Percentiles rank a stretch among this genome's conserved stretches.
Evolutionary conservation across 2,888 invertebrate species (phyloP).

Genomic region (Agonopterix arenella): DNA sequence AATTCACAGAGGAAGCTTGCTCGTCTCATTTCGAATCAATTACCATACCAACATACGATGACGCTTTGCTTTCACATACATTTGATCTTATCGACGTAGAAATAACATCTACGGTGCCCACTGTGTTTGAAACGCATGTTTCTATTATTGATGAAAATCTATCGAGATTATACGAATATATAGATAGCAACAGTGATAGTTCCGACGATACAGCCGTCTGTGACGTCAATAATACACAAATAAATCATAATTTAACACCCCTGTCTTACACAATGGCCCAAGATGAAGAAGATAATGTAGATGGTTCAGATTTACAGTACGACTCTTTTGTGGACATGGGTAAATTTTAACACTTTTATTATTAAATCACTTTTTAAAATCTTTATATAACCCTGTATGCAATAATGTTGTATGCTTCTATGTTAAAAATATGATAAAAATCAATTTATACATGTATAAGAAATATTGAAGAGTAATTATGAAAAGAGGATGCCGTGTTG

Average conservation of each 20-base stretch:
- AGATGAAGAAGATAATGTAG: constrained; percentile 43
- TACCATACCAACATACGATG: constrained; percentile 40
- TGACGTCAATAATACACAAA: constrained; percentile 32
- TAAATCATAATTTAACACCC: constrained; percentile 21
- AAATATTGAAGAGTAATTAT: constrained; percentile 8
- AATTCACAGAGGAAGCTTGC: constrained; percentile 59
- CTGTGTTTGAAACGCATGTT: constrained; percentile 4
- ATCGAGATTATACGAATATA: constrained; percentile 46
- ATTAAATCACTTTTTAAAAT: constrained; percentile 15
- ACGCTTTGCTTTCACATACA: constrained; percentile 60
- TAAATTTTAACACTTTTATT: constrained; percentile 49
- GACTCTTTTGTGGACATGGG: constrained; percentile 75
- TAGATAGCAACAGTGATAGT: constrained; percentile 56
- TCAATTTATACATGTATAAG: constrained; percentile 7
- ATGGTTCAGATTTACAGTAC: constrained; percentile 63
- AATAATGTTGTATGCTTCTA: constrained; percentile 38
- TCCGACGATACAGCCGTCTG: constrained; percentile 59
- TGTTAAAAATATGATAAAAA: constrained; percentile 26
- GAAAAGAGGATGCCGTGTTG: constrained; percentile 13
- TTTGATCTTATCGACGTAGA: constrained; percentile 50
- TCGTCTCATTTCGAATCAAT: constrained; percentile 49
- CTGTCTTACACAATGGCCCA: constrained; percentile 18
- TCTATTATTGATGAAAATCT: constrained; percentile 11
- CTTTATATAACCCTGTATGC: constrained; percentile 13
- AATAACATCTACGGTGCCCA: constrained; percentile 23